phyloP scores from a whole-genome alignment of 2,797 vertebrate species.

The Tragelaphus oryx region DNA sequence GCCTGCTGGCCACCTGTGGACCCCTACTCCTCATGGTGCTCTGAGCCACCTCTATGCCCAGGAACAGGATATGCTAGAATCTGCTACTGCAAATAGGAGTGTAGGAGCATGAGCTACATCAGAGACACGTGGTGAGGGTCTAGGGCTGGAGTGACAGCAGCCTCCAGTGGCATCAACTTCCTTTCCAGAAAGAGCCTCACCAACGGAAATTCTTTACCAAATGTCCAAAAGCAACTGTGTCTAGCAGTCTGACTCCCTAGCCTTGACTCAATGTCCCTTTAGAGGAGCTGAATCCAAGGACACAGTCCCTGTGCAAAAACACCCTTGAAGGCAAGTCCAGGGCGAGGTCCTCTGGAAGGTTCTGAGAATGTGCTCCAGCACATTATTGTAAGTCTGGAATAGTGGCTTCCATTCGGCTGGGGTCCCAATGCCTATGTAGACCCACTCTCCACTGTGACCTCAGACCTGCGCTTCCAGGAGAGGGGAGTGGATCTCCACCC shows the following conservation, averaged over 20 bases:
- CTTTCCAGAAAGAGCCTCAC: not conserved
- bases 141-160: not conserved
- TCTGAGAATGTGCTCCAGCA: not conserved
- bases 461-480: not conserved
- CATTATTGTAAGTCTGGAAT: not conserved
- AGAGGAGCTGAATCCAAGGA: not conserved
- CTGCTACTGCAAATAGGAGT: not conserved
- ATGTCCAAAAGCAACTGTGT: not conserved
- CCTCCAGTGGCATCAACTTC: not conserved
- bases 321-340: not conserved
- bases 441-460: not conserved
- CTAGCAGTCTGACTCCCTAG: not conserved
- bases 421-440: accelerated
- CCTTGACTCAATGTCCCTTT: not conserved
- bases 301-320: not conserved
- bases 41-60: not conserved
- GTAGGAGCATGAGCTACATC: accelerated
- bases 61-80: not conserved
- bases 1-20: not conserved
- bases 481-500: accelerated
- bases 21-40: accelerated
- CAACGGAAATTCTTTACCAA: not conserved
- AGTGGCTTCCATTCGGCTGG: not conserved
- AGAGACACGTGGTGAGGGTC: accelerated
- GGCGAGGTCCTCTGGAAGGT: not conserved